Conservation (phyloP, 2,888 invertebrate species). For the Thera britannica region DNA sequence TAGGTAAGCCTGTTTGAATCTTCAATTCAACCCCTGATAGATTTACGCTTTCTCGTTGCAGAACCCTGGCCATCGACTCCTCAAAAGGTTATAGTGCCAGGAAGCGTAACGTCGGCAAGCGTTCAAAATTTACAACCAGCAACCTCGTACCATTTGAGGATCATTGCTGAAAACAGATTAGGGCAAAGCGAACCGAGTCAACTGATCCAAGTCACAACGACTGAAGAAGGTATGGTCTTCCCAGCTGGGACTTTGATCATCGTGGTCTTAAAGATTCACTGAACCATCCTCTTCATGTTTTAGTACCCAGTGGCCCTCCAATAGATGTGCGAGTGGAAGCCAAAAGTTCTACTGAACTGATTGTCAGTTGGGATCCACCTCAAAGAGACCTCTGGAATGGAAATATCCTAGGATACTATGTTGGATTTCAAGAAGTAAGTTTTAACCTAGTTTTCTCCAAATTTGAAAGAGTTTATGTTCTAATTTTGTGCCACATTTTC, state of each 20-base stretch:
- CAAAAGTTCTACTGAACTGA: conserved; percentile 93
- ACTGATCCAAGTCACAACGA: conserved; percentile 93
- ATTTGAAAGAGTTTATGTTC: too few species aligned
- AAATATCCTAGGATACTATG: conserved; percentile 93
- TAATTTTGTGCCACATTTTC: conserved; percentile 19
- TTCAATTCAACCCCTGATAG: conserved; percentile 12
- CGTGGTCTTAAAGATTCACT: not conserved
- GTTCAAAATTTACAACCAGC: conserved; percentile 93
- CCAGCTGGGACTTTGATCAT: not conserved
- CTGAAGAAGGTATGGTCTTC: conserved; percentile 88
- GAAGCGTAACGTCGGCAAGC: conserved; percentile 92
- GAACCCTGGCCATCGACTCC: conserved; percentile 94
- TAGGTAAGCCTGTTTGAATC: conserved; percentile 13
- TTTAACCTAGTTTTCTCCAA: not conserved
- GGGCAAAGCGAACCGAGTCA: conserved; percentile 95
- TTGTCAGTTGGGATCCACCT: conserved; percentile 95
- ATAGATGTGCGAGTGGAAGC: conserved; percentile 92
- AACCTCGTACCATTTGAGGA: conserved; percentile 93
- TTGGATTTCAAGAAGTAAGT: conserved; percentile 90
- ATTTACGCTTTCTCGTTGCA: conserved; percentile 56
- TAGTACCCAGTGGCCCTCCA: conserved; percentile 92
- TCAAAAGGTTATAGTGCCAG: conserved; percentile 92
- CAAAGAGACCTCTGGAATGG: conserved; percentile 94
- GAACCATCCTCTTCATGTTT: not conserved
- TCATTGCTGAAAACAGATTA: conserved; percentile 95